Evolutionary conservation across 1,140 invertebrate species (phyloP).

Genomic region (Hyposmocoma kahamanoa): DNA sequence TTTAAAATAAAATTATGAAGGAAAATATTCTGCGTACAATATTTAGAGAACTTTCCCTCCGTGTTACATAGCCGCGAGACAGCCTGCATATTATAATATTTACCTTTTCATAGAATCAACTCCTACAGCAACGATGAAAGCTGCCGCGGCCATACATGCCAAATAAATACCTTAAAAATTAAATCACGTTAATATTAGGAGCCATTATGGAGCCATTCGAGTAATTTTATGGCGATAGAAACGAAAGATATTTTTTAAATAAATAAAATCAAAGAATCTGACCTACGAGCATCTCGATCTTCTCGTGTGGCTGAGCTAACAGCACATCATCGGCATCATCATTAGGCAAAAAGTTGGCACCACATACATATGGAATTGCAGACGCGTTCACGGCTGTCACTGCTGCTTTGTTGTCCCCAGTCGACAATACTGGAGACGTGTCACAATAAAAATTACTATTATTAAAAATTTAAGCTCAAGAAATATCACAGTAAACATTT

Average conservation of each 20-base stretch:
- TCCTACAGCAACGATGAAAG: conserved; percentile 82
- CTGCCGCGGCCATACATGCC: conserved; percentile 82
- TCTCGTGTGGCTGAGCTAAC: conserved; percentile 76
- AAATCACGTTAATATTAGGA: too few relatives aligned
- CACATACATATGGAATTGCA: conserved; percentile 75
- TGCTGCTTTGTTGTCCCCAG: conserved; percentile 53
- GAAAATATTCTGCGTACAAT: too few relatives aligned
- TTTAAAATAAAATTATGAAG: too few relatives aligned
- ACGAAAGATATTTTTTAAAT: not conserved
- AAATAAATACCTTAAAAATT: conserved; percentile 82
- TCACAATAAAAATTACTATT: too few relatives aligned
- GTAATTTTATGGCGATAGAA: too few relatives aligned
- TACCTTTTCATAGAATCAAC: conserved; percentile 86
- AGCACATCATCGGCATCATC: conserved; percentile 62
- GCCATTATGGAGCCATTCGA: too few relatives aligned
- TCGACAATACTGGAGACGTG: conserved; percentile 59
- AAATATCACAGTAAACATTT: too few relatives aligned
- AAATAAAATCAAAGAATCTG: not conserved
- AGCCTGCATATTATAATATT: too few relatives aligned
- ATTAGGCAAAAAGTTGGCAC: conserved; percentile 79
- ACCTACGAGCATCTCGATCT: conserved; percentile 81
- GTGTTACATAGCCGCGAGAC: too few relatives aligned
- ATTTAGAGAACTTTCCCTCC: too few relatives aligned
- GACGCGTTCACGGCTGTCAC: conserved; percentile 49
- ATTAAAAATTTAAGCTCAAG: too few relatives aligned